Evolutionary conservation across 2,113 vertebrate species (phyloP).

Genomic region (Aix galericulata): DNA sequence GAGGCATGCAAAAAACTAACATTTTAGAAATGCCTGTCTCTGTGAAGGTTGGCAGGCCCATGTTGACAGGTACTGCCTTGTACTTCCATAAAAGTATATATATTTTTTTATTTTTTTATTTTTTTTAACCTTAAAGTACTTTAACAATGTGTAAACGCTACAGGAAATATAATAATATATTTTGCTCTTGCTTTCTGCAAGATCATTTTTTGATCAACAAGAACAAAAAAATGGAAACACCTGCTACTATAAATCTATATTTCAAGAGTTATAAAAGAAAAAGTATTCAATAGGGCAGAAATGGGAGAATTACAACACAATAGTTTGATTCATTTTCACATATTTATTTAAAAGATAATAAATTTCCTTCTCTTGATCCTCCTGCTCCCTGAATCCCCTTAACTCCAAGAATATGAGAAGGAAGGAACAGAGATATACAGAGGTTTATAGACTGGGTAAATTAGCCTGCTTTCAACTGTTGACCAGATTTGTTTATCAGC

Average conservation of each 20-base stretch:
- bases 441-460: background rate
- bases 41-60: background rate
- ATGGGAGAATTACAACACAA: background rate
- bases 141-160: background rate
- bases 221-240: background rate
- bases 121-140: background rate
- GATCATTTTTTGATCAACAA: background rate
- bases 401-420: constrained; percentile 28
- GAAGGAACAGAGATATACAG: background rate
- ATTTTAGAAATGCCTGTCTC: background rate
- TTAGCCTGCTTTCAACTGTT: background rate
- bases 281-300: background rate
- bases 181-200: background rate
- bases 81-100: background rate
- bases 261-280: background rate
- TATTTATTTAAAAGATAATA: background rate
- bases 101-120: background rate
- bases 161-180: background rate
- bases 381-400: constrained; percentile 3
- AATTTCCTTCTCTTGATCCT: background rate
- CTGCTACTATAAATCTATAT: background rate
- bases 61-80: background rate
- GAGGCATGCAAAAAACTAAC: background rate
- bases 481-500: background rate
- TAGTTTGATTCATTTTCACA: background rate